Evolutionary conservation across 2,888 invertebrate genomes (phyloP), one percentile per base, ranked within the genome.

Genomic region (Dyspetes luteomarginatus): DNA sequence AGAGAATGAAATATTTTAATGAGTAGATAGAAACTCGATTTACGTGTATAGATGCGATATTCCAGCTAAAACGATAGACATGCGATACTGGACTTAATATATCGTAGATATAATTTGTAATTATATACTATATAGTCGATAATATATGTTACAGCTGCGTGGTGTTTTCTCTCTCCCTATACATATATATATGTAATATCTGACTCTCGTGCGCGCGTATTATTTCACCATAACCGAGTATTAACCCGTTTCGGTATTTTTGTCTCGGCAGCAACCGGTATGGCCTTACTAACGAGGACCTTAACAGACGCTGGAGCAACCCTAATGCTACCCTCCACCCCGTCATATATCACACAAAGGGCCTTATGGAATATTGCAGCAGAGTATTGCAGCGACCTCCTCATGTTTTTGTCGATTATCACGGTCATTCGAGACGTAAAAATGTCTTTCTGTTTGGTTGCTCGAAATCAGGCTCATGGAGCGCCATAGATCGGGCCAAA

Each of bases 391-490:
- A 93, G 88, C 93, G 93, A 77, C 93, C 94, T 7, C 94, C 95
- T 22, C 92, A 94, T 85, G 94, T 95, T 58, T 96, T 95, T 92
- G 95, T 96, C 90, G 96, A 97, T 92, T 95, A 95, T 89, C 96
- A 96, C 91, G 97, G 96, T 0, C 97, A 97, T 92, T 97, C 97
- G 82, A 93, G 97, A 73, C 95, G 95, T 91, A 96, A 97, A 93
- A 97, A 97, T 90, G 96, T 97, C 83, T 97, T 97, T 93, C 94
- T 97, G 88, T 97, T 96, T 91, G 97, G 97, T 17, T 97, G 97
- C 92, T 96, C 95, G 65, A 93, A 93, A 85, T 94, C 94, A 58
- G 94, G 94, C 90, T 95, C 95, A 86, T 95, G 95, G 95, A 94
- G 94, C 91, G 93, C 93, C 86, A 93, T 92, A 87, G 95, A 95